Evolutionary conservation across 2,113 vertebrate species (phyloP).

Genomic region (Callochromis pleurospilus): DNA sequence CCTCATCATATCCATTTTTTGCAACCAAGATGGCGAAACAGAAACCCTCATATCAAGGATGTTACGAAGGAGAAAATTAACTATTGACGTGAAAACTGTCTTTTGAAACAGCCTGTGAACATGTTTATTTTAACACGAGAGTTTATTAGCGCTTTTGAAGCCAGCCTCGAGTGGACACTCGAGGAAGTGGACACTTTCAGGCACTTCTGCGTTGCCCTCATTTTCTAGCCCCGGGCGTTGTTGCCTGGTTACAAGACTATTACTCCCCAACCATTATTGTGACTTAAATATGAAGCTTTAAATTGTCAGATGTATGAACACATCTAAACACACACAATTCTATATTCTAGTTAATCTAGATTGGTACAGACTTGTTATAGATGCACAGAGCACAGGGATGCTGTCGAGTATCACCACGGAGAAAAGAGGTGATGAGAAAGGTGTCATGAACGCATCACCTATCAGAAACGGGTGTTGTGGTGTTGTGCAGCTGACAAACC

Average conservation of each 20-base stretch:
- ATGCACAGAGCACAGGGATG: background rate
- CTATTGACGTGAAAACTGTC: background rate
- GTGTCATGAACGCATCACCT: slow-evolving; percentile 2
- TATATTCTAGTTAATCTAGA: background rate
- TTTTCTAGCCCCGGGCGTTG: background rate
- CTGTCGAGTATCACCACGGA: background rate
- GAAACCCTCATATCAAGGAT: background rate
- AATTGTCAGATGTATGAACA: background rate
- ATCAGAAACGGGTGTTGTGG: background rate
- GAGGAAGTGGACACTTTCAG: background rate
- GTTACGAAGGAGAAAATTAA: background rate
- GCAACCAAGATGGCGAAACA: background rate
- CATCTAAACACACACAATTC: background rate
- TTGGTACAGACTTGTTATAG: background rate
- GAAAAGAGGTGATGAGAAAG: background rate
- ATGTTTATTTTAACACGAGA: background rate
- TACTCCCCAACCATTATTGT: background rate
- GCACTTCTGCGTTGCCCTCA: background rate
- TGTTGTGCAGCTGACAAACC: slow-evolving; percentile 8
- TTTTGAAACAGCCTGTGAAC: background rate
- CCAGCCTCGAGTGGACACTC: background rate
- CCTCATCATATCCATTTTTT: background rate
- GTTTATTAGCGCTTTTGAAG: background rate
- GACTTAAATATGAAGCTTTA: background rate
- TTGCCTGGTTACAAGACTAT: background rate